Evolutionary conservation across 2,113 vertebrate genomes (phyloP), one percentile per base, ranked within the genome.

Genomic region (Salvelinus namaycush): DNA sequence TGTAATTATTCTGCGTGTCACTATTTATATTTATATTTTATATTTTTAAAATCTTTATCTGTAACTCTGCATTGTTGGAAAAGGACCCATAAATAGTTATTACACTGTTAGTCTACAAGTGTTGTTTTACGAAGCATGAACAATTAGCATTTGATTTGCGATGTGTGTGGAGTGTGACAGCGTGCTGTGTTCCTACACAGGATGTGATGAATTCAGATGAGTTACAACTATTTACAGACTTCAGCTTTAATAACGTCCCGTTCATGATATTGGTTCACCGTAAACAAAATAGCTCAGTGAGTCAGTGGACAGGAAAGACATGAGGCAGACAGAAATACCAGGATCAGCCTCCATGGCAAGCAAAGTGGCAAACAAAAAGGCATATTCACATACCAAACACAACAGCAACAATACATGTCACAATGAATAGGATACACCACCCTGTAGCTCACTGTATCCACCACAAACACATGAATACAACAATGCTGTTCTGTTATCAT

Each of bases 131-230:
- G 9, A 44, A 44, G 39, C 39, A 44, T 11, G 39, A 44, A 44
- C 39, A 44, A 44, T 2, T 11, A 44, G 11, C 39, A 44, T 12
- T 44, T 44, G 39, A 44, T 44, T 44, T 12, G 39, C 9, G 39
- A 2, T 54, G 16, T 54, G 51, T 54, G 51, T 18, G 12, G 16
- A 54, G 14, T 54, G 51, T 54, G 51, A 54, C 51, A 18, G 51
- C 51, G 4, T 54, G 14, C 51, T 54, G 16, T 18, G 67, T 4
- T 57, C n/a, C 2, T 1, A 0, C 20, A 74, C 80, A 79, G 79
- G 74, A 86, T 84, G 84, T 83, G 82, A 88, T 90, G 84, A 84
- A 87, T 24, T 76, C 74, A 70, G 82, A 76, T 88, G 81, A 91
- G 83, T 78, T 80, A 51, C 48, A 20, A 81, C 82, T 87, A 89